Conservation (phyloP, 2,888 invertebrate genomes). For the Prenolepis imparis region DNA sequence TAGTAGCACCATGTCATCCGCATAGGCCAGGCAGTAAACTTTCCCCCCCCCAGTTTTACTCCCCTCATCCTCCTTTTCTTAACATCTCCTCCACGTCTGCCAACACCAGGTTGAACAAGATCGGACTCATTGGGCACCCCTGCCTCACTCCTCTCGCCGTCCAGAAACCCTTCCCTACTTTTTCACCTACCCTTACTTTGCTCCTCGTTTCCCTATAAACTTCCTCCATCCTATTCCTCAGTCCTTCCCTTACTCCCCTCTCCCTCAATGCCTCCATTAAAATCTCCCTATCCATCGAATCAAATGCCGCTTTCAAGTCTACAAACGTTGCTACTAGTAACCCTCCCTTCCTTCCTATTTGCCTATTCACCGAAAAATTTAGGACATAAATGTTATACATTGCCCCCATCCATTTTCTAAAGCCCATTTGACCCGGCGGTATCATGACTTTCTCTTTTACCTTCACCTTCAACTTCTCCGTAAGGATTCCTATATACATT, state of each 20-base stretch:
- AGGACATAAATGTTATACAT: no score
- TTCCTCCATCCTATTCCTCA: neutral
- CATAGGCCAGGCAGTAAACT: neutral
- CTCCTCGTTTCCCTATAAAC: neutral
- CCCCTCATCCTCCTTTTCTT: neutral
- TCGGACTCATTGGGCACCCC: neutral
- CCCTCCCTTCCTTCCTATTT: neutral
- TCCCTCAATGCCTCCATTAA: neutral
- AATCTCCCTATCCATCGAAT: neutral
- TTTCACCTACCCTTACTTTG: neutral
- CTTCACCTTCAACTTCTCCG: no score
- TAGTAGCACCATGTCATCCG: neutral
- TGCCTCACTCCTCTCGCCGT: neutral
- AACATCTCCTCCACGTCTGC: neutral
- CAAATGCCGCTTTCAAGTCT: neutral
- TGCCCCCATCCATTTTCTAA: no score
- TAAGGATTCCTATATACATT: no score
- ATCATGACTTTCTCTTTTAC: no score
- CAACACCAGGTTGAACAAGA: neutral
- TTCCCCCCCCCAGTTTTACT: neutral
- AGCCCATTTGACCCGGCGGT: no score
- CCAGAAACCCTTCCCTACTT: neutral
- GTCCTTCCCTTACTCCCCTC: neutral
- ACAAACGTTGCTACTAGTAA: neutral
- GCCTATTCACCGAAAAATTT: no score